Evolutionary conservation across 2,113 vertebrate species (phyloP).

Genomic region (Hemiprocne comata): DNA sequence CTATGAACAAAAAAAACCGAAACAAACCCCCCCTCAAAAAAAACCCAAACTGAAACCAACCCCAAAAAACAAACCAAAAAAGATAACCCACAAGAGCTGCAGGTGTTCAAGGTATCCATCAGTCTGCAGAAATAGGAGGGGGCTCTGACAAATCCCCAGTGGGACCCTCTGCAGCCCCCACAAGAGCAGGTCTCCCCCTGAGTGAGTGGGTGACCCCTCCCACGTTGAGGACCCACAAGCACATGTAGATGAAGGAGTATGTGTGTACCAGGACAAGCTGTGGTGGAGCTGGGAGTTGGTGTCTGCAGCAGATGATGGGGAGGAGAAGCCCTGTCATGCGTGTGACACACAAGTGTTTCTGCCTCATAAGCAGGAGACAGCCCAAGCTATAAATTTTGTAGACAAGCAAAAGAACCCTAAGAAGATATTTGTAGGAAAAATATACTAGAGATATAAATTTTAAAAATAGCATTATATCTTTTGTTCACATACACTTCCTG

Average conservation of each 20-base stretch:
- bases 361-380: neutral
- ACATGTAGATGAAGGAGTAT: neutral
- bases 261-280: neutral
- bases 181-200: rapidly evolving
- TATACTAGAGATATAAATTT: neutral
- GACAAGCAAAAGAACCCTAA: neutral
- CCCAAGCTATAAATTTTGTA: neutral
- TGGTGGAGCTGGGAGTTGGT: rapidly evolving
- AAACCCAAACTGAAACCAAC: too few species aligned
- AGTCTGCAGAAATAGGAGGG: neutral
- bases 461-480: neutral
- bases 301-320: neutral
- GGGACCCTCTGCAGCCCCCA: too few species aligned
- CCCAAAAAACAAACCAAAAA: neutral
- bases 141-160: rapidly evolving
- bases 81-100: neutral
- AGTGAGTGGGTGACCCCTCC: rapidly evolving
- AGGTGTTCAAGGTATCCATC: neutral
- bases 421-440: neutral
- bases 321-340: neutral
- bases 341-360: neutral
- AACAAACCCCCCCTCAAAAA: too few species aligned
- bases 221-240: neutral
- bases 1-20: too few species aligned
- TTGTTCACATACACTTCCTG: neutral